Evolutionary conservation across 2,113 vertebrate species (phyloP).

Genomic region (Pterocles gutturalis): DNA sequence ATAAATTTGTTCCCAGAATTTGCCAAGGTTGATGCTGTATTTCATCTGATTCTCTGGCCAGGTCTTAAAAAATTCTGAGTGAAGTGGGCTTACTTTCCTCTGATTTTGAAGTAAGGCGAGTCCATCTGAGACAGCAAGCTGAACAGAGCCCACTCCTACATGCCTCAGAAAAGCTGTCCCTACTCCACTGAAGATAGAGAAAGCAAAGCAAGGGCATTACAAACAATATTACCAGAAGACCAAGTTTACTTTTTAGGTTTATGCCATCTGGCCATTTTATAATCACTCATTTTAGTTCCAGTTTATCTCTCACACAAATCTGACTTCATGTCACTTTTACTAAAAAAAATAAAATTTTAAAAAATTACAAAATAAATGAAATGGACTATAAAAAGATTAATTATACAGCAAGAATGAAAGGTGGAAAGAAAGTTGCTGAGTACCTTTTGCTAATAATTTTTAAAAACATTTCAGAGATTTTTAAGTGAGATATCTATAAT

Average conservation of each 20-base stretch:
- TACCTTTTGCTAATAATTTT: background rate
- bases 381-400: background rate
- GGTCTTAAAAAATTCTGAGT: background rate
- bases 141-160: background rate
- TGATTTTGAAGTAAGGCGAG: background rate
- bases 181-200: background rate
- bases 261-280: background rate
- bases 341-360: background rate
- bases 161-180: background rate
- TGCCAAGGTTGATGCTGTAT: background rate
- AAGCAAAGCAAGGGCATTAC: background rate
- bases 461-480: background rate
- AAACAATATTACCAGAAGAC: background rate
- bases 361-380: background rate
- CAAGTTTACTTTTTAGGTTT: background rate
- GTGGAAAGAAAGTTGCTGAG: background rate
- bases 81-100: background rate
- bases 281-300: background rate
- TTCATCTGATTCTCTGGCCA: background rate
- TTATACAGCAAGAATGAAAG: background rate
- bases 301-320: background rate
- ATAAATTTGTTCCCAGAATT: background rate
- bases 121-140: background rate
- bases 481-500: background rate
- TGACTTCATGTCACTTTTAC: background rate